Conservation (phyloP, 2,888 invertebrate species). For the Drosophila fungiperda region DNA sequence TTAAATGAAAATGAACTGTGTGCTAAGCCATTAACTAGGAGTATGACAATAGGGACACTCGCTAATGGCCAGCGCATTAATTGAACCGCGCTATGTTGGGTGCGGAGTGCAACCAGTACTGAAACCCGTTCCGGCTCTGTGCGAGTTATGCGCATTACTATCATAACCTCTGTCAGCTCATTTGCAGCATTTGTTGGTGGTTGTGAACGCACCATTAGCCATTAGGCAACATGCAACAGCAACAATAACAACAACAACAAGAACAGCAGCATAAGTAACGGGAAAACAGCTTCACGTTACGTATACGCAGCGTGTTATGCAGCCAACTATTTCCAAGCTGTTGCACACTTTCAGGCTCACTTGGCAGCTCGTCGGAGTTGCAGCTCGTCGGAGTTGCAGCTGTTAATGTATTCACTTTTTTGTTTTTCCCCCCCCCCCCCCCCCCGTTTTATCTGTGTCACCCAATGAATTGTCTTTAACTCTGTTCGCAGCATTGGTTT, state of each 20-base stretch:
- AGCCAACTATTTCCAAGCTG: conserved; percentile 74
- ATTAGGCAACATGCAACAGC: conserved; percentile 45
- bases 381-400: conserved; percentile 39
- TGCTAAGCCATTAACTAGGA: conserved; percentile 68
- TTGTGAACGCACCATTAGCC: conserved; percentile 60
- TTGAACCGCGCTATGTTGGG: conserved; percentile 49
- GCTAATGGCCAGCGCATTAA: conserved; percentile 73
- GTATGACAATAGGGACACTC: conserved; percentile 52
- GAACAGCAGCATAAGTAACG: conserved; percentile 30
- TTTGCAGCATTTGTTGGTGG: conserved; percentile 73
- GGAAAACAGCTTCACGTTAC: conserved; percentile 48
- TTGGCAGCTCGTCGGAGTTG: conserved; percentile 56
- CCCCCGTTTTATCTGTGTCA: conserved; percentile 5
- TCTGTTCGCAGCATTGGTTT: conserved; percentile 2
- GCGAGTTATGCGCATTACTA: conserved; percentile 54
- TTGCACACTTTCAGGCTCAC: conserved; percentile 76
- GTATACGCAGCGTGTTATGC: conserved; percentile 64
- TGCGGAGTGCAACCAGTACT: conserved; percentile 50
- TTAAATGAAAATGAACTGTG: conserved; percentile 72
- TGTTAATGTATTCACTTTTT: conserved; percentile 1
- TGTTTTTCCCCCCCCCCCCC: no score
- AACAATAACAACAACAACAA: conserved; percentile 16
- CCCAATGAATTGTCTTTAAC: conserved; percentile 6
- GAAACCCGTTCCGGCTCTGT: background rate
- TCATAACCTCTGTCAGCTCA: conserved; percentile 76